phyloP scores from a whole-genome alignment of 2,888 invertebrate genomes.

The Epinotia brunnichana region DNA sequence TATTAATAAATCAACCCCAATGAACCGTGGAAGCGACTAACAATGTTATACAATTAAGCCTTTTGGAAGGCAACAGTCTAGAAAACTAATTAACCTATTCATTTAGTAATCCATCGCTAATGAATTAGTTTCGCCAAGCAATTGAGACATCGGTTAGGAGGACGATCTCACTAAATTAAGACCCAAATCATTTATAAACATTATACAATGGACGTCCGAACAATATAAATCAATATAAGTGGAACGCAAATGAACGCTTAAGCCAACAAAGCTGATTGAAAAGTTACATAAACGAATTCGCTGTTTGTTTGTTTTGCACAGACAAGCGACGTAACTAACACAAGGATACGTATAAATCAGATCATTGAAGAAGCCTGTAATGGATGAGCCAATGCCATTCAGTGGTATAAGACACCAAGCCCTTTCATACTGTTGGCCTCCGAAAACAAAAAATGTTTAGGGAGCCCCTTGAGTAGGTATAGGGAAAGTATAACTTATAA shows the following conservation, averaged over 20 bases:
- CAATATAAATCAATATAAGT: slow-evolving; percentile 43
- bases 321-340: slow-evolving; percentile 32
- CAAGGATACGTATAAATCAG: slow-evolving; percentile 37
- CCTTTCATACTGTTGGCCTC: slow-evolving; percentile 16
- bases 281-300: slow-evolving; percentile 42
- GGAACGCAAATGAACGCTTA: slow-evolving; percentile 39
- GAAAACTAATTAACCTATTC: slow-evolving; percentile 24
- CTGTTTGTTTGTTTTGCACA: slow-evolving; percentile 28
- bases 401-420: slow-evolving; percentile 20
- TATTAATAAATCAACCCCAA: slow-evolving; percentile 4
- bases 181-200: slow-evolving; percentile 41
- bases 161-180: slow-evolving; percentile 40
- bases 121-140: slow-evolving; percentile 30
- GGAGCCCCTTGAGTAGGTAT: background rate
- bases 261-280: slow-evolving; percentile 38
- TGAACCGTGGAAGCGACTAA: background rate
- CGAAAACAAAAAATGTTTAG: background rate
- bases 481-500: too few relatives aligned
- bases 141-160: slow-evolving; percentile 37
- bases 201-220: slow-evolving; percentile 40
- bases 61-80: background rate
- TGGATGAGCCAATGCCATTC: slow-evolving; percentile 31
- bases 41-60: background rate
- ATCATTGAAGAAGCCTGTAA: slow-evolving; percentile 32
- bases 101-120: slow-evolving; percentile 29